phyloP scores from a whole-genome alignment of 1,140 invertebrate species.

The Bombus picipes region DNA sequence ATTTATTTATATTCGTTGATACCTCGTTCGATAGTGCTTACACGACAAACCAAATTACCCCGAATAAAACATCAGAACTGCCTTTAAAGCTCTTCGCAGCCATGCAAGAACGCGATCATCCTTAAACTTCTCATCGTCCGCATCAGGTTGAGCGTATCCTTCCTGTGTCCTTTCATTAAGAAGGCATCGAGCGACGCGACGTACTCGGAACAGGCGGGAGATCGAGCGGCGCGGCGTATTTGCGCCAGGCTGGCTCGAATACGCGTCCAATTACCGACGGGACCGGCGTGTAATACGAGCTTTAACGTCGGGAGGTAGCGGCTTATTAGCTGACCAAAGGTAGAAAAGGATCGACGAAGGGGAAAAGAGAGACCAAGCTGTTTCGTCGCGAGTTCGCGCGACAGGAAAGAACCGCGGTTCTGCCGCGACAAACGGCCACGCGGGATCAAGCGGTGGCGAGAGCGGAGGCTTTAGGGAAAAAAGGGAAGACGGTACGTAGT shows the following conservation, averaged over 20 bases:
- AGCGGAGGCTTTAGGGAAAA: conserved; percentile 37
- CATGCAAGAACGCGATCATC: not conserved
- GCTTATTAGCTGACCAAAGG: conserved; percentile 68
- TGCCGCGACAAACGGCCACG: conserved; percentile 12
- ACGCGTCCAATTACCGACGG: conserved; percentile 70
- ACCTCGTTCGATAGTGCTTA: not conserved
- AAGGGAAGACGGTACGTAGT: conserved; percentile 28
- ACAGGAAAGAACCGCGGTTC: conserved; percentile 40
- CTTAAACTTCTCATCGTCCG: not conserved
- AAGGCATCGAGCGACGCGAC: conserved; percentile 41
- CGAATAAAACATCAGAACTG: not conserved
- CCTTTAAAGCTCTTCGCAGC: not conserved
- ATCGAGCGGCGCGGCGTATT: conserved; percentile 21
- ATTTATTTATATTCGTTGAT: too few relatives aligned
- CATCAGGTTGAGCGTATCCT: conserved; percentile 12
- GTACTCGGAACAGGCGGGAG: conserved; percentile 36
- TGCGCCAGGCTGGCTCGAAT: conserved; percentile 47
- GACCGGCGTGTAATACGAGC: conserved; percentile 67
- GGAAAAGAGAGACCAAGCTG: not conserved
- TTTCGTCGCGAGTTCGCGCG: conserved; percentile 34
- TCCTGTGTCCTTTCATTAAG: conserved; percentile 51
- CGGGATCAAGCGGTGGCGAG: conserved; percentile 30
- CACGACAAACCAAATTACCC: not conserved
- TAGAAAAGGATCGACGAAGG: not conserved
- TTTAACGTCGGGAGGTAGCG: conserved; percentile 62